phyloP scores from a whole-genome alignment of 2,113 vertebrate species.

The Strix aluco region DNA sequence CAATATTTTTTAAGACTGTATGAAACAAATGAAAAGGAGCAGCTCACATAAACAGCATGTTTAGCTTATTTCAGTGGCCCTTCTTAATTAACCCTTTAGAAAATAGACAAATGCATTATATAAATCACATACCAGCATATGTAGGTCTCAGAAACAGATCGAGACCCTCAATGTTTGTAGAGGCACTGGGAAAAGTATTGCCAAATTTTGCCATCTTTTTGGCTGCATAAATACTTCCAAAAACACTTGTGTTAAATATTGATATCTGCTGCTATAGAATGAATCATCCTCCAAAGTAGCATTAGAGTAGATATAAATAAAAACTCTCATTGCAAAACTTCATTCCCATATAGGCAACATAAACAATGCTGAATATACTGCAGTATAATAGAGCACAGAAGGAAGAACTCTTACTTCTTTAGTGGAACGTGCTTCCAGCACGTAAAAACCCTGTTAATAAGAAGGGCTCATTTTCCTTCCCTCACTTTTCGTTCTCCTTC shows the following conservation, averaged over 20 bases:
- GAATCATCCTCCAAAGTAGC: not conserved
- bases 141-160: not conserved
- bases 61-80: not conserved
- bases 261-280: not conserved
- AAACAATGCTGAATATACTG: not conserved
- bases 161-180: not conserved
- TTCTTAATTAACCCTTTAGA: not conserved
- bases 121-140: not conserved
- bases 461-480: not conserved
- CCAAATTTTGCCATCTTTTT: not conserved
- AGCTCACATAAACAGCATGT: not conserved
- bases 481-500: not conserved
- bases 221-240: not conserved
- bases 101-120: not conserved
- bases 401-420: not conserved
- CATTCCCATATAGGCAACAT: not conserved
- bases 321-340: not conserved
- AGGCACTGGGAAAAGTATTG: not conserved
- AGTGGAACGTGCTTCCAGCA: not conserved
- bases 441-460: not conserved
- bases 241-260: not conserved
- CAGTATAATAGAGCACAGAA: not conserved
- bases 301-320: not conserved
- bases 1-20: not conserved
- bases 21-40: not conserved